Evolutionary conservation across 1,140 invertebrate genomes (phyloP).

Genomic region (Drosophila suzukii): DNA sequence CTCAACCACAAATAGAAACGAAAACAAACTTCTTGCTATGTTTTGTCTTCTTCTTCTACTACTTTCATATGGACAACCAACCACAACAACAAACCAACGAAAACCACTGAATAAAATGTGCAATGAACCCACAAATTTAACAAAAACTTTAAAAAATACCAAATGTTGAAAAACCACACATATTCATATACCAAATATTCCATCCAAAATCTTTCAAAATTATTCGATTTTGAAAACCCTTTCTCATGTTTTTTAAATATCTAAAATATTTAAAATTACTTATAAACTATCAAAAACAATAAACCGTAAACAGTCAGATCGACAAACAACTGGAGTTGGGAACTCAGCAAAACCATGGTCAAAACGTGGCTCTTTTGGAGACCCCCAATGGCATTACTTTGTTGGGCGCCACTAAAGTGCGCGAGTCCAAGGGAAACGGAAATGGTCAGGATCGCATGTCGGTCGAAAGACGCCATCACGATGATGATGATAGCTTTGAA

Average conservation of each 20-base stretch:
- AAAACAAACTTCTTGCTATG: slow-evolving; percentile 42
- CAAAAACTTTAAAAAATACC: neutral
- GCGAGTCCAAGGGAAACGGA: slow-evolving; percentile 54
- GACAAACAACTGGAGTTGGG: slow-evolving; percentile 69
- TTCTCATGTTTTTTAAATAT: neutral
- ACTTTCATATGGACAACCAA: slow-evolving; percentile 69
- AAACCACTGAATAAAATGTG: slow-evolving; percentile 38
- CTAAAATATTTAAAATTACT: neutral
- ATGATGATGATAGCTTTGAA: slow-evolving; percentile 79
- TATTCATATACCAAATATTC: neutral
- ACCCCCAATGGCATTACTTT: slow-evolving; percentile 80
- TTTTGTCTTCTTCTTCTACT: slow-evolving; percentile 58
- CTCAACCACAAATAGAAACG: slow-evolving; percentile 24
- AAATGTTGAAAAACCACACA: neutral
- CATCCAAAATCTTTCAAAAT: neutral
- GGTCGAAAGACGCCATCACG: slow-evolving; percentile 56
- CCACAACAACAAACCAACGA: slow-evolving; percentile 29
- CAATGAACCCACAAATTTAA: slow-evolving; percentile 13
- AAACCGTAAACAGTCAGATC: slow-evolving; percentile 20
- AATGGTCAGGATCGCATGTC: slow-evolving; percentile 56
- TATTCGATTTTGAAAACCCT: too few species aligned
- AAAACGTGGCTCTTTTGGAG: slow-evolving; percentile 75
- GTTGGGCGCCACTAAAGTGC: slow-evolving; percentile 61
- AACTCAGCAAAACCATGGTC: slow-evolving; percentile 54
- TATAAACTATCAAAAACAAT: neutral